Evolutionary conservation across 1,140 invertebrate genomes (phyloP), one percentile per base, ranked within the genome.

Genomic region (Conus ventricosus): DNA sequence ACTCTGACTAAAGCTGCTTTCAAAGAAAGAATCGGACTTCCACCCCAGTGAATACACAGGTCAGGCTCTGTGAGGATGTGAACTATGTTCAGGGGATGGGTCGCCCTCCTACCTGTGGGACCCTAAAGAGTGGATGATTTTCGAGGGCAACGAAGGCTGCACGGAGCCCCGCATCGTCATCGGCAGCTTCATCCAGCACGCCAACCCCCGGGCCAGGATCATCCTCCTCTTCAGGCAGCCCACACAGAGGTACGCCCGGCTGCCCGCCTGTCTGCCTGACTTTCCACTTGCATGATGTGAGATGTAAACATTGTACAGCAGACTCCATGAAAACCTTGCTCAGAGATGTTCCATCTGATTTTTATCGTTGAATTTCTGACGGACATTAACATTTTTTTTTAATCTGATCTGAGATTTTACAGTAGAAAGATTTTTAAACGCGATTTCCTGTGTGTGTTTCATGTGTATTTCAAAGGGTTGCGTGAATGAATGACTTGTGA

Each of bases 41-140:
- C 39, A 39, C 39, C 39, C 39, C 39, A 39, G 39, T 39, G 39
- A 39, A 39, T 39, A 39, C 39, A 39, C 39, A n/a, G n/a, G 39
- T 39, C 39, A 39, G 39, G 39, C 3, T 39, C 3, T 39, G 39
- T 39, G 39, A 39, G 39, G 0, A 15, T 55, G 53, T 55, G 76
- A 20, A 17, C 76, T 78, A 10, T 75, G 67, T 85, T 51, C 71
- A 85, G 84, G 84, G 11, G 84, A 85, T 23, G 84, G 84, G 84
- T 85, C 84, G 25, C 84, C n/a, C 55, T 67, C 84, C 25, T 85
- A 85, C 63, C 39, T 85, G 6, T 85, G 84, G 84, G 84, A 85
- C 63, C 39, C 39, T 7, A 71, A n/a, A 11, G 11, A 76, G 84
- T 85, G 84, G 84, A 5, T 11, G 8, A 13, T 75, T 3, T 85